A percentile compares a stretch with the other conserved stretches of the same genome.
phyloP scores from a whole-genome alignment of 2,888 invertebrate genomes.

The Spicauda simplicius region DNA sequence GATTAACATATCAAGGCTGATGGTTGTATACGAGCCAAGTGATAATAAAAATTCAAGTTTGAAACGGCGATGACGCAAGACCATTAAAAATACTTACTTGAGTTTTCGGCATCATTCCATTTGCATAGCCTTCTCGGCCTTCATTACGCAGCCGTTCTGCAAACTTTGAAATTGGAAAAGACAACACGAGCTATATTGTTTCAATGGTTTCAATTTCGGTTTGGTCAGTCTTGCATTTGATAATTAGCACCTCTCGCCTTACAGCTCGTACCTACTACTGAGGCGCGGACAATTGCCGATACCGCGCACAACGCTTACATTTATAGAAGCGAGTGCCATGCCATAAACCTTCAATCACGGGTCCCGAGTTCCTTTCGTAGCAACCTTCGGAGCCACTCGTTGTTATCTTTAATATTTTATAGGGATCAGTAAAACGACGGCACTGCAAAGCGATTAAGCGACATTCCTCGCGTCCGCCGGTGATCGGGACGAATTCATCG shows the following conservation, averaged over 20 bases:
- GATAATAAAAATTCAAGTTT: constrained; percentile 85
- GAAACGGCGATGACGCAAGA: constrained; percentile 82
- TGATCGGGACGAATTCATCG: constrained; percentile 53
- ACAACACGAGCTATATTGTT: constrained; percentile 81
- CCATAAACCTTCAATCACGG: constrained; percentile 81
- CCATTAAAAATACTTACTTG: constrained; percentile 80
- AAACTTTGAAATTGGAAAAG: constrained; percentile 83
- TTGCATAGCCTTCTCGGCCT: constrained; percentile 80
- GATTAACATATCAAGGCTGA: constrained; percentile 83
- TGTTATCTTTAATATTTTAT: constrained; percentile 84
- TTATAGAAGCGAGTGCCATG: constrained; percentile 74
- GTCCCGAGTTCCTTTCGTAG: constrained; percentile 63
- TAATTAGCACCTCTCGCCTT: constrained; percentile 80
- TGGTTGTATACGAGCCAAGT: constrained; percentile 80
- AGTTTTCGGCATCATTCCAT: constrained; percentile 82
- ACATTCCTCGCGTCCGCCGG: constrained; percentile 67
- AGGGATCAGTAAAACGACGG: constrained; percentile 82
- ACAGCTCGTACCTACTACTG: constrained; percentile 48
- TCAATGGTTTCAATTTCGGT: constrained; percentile 82
- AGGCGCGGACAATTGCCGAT: constrained; percentile 51
- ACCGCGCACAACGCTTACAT: constrained; percentile 67
- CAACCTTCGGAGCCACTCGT: constrained; percentile 71
- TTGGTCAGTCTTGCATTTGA: constrained; percentile 80
- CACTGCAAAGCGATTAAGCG: constrained; percentile 77
- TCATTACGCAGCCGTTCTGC: constrained; percentile 82